Evolutionary conservation across 2,113 vertebrate genomes (phyloP).

Genomic region (Bos javanicus): DNA sequence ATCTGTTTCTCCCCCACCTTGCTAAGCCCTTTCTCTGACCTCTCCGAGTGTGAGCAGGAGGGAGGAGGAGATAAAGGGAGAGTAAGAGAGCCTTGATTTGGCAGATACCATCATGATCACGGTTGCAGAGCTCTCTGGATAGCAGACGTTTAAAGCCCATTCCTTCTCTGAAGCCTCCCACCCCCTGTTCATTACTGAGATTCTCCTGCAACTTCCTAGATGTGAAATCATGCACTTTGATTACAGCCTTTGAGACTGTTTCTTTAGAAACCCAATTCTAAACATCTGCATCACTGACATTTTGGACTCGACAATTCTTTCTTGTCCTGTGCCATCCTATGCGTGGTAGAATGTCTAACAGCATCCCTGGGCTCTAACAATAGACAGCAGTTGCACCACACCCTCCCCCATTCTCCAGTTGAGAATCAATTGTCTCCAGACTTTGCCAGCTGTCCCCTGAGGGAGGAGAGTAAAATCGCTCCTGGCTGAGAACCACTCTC

Average conservation of each 20-base stretch:
- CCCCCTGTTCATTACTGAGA: neutral
- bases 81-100: neutral
- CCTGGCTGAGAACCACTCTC: neutral
- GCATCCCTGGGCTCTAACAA: neutral
- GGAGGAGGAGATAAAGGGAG: neutral
- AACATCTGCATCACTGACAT: neutral
- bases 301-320: neutral
- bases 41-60: neutral
- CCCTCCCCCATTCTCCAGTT: fast-evolving
- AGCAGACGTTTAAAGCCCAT: neutral
- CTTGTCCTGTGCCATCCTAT: neutral
- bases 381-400: too few species aligned
- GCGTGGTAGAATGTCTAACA: neutral
- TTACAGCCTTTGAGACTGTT: neutral
- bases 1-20: neutral
- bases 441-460: neutral
- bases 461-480: fast-evolving
- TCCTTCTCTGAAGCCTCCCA: neutral
- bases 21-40: neutral
- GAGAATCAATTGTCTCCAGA: neutral
- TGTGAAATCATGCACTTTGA: neutral
- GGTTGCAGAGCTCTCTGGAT: neutral
- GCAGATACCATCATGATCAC: neutral
- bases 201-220: neutral
- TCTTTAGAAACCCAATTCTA: neutral